Conservation (phyloP, 1,140 invertebrate species). For the fruit fly (Drosophila melanogaster) region DNA sequence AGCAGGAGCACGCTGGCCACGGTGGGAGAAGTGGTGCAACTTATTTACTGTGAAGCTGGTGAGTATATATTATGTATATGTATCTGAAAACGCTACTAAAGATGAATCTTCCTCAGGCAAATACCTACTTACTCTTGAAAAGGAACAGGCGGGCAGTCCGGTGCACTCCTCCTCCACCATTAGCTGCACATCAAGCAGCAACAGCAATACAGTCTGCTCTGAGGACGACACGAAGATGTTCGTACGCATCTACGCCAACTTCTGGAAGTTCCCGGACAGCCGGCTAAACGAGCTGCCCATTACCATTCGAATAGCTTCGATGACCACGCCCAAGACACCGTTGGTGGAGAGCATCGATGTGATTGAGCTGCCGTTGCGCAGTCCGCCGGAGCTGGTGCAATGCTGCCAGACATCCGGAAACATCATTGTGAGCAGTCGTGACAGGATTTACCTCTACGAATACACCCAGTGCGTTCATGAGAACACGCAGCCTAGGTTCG, state of each 20-base stretch:
- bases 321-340: conserved; percentile 81
- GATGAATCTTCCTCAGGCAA: conserved; percentile 45
- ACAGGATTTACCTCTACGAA: conserved; percentile 80
- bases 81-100: not conserved
- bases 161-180: conserved; percentile 78
- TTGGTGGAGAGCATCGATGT: conserved; percentile 79
- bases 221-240: conserved; percentile 83
- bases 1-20: conserved; percentile 72
- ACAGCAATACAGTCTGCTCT: conserved; percentile 72
- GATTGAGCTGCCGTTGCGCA: conserved; percentile 76
- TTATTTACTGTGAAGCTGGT: conserved; percentile 81
- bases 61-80: not conserved
- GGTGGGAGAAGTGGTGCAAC: conserved; percentile 78
- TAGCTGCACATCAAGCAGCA: conserved; percentile 80
- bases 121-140: conserved; percentile 76
- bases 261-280: conserved; percentile 78
- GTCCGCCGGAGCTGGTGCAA: conserved; percentile 77
- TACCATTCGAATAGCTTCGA: conserved; percentile 80
- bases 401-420: conserved; percentile 80
- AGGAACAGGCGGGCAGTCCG: conserved; percentile 77
- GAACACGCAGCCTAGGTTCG: conserved; percentile 76
- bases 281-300: conserved; percentile 79
- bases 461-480: conserved; percentile 81
- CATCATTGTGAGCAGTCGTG: conserved; percentile 79
- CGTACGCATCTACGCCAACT: conserved; percentile 82